phyloP scores from a whole-genome alignment of 1,140 invertebrate species.

The Drosophila baimaii region DNA sequence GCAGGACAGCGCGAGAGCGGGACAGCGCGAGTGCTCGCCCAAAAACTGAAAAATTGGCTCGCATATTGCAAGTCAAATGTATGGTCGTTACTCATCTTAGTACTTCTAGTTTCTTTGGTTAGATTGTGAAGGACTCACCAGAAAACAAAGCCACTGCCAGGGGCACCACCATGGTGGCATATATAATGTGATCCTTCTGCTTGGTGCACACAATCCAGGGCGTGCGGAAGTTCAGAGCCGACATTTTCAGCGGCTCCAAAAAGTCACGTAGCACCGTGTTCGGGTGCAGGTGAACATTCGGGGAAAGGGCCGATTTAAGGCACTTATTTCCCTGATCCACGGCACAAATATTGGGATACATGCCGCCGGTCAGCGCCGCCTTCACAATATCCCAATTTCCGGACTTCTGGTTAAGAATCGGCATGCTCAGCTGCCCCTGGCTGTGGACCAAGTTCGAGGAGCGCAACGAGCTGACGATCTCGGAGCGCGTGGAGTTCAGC shows the following conservation, averaged over 20 bases:
- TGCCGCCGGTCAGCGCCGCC: slow-evolving; percentile 92
- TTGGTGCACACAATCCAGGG: slow-evolving; percentile 95
- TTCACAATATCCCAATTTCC: slow-evolving; percentile 97
- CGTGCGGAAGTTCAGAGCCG: slow-evolving; percentile 86
- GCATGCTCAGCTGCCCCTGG: slow-evolving; percentile 90
- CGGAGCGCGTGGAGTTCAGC: slow-evolving; percentile 85
- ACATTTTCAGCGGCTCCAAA: slow-evolving; percentile 73
- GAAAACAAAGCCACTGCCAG: slow-evolving; percentile 90
- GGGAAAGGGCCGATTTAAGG: slow-evolving; percentile 51
- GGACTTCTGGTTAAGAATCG: slow-evolving; percentile 93
- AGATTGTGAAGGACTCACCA: slow-evolving; percentile 57
- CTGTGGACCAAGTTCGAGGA: slow-evolving; percentile 93
- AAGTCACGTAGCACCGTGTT: slow-evolving; percentile 88
- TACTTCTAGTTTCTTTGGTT: too few species aligned
- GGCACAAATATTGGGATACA: slow-evolving; percentile 94
- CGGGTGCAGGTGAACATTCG: slow-evolving; percentile 66
- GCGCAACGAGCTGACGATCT: slow-evolving; percentile 93
- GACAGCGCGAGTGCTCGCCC: too few species aligned
- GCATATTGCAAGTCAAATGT: too few species aligned
- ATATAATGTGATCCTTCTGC: slow-evolving; percentile 90
- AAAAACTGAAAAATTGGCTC: too few species aligned
- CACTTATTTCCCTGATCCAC: slow-evolving; percentile 76
- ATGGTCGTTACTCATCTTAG: too few species aligned
- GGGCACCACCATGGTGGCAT: slow-evolving; percentile 91
- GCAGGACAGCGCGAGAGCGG: too few species aligned